Conservation (phyloP, 2,888 invertebrate species). For the Caradrina kadenii region DNA sequence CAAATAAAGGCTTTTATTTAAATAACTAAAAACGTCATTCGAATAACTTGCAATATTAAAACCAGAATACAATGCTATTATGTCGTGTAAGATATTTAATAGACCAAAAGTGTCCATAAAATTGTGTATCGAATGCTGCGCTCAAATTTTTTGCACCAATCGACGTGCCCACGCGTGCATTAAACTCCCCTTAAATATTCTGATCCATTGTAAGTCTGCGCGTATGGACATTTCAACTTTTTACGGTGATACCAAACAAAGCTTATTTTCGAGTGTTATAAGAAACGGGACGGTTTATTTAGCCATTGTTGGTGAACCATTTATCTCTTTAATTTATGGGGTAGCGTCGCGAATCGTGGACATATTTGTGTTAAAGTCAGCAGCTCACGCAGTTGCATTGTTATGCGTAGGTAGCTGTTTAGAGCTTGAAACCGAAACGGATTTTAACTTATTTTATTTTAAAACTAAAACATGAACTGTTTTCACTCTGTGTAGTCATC, state of each 20-base stretch:
- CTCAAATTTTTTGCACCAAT: conserved; percentile 77
- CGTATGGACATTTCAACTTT: conserved; percentile 85
- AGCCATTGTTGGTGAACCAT: conserved; percentile 88
- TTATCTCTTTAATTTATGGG: conserved; percentile 90
- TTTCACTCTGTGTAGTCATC: conserved; percentile 7
- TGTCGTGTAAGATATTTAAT: conserved; percentile 70
- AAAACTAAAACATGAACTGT: conserved; percentile 15
- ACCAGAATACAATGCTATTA: conserved; percentile 60
- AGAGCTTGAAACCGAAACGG: conserved; percentile 38
- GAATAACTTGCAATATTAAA: conserved; percentile 60
- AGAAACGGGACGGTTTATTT: conserved; percentile 86
- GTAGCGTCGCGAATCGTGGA: conserved; percentile 84
- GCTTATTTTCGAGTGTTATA: conserved; percentile 85
- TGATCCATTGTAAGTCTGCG: conserved; percentile 78
- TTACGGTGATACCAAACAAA: conserved; percentile 81
- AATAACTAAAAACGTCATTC: conserved; percentile 59
- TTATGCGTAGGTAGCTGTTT: conserved; percentile 65
- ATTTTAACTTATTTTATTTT: conserved; percentile 25
- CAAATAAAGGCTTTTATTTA: conserved; percentile 68
- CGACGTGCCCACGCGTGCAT: conserved; percentile 72
- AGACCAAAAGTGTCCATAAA: conserved; percentile 78
- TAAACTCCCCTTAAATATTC: conserved; percentile 81
- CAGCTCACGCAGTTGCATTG: conserved; percentile 75
- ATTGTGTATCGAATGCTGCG: conserved; percentile 69
- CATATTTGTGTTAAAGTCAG: conserved; percentile 81